Evolutionary conservation across 1,140 invertebrate species (phyloP).

Genomic region (Drosophila watanabei): DNA sequence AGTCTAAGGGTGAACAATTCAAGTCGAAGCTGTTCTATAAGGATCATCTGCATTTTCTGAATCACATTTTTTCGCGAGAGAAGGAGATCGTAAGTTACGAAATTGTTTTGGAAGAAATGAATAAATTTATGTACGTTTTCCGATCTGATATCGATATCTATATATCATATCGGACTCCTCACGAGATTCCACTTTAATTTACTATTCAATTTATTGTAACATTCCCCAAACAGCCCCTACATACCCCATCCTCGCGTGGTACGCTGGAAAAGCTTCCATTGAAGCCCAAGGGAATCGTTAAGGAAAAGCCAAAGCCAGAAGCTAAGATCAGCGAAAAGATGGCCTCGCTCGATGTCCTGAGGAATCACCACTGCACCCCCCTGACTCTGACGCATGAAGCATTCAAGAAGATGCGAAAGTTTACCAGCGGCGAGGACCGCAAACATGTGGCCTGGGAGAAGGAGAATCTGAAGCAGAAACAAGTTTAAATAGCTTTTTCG

Average conservation of each 20-base stretch:
- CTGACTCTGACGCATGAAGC: slow-evolving; percentile 48
- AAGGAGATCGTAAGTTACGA: slow-evolving; percentile 14
- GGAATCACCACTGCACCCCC: slow-evolving; percentile 23
- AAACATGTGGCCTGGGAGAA: not conserved
- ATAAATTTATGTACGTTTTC: too few species aligned
- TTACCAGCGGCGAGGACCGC: not conserved
- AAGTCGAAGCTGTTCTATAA: slow-evolving; percentile 27
- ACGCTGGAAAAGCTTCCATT: not conserved
- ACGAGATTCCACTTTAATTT: too few species aligned
- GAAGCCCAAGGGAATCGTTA: not conserved
- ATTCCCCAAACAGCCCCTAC: not conserved
- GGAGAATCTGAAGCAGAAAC: not conserved
- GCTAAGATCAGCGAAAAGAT: slow-evolving; percentile 28
- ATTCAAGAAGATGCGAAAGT: slow-evolving; percentile 18
- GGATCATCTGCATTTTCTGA: slow-evolving; percentile 46
- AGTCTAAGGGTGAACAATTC: not conserved
- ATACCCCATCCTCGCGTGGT: not conserved
- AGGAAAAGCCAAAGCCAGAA: not conserved
- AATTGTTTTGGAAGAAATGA: too few species aligned
- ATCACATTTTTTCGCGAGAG: slow-evolving; percentile 48
- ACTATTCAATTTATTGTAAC: not conserved
- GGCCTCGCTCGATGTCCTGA: slow-evolving; percentile 31
- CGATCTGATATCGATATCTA: too few species aligned
- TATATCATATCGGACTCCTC: too few species aligned
- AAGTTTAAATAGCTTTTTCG: slow-evolving; percentile 56